These are phyloP conservation scores for Eulemur rubriventer DNA, from an alignment of 2,797 vertebrate genomes.

Conservation along the genomic window DNA sequence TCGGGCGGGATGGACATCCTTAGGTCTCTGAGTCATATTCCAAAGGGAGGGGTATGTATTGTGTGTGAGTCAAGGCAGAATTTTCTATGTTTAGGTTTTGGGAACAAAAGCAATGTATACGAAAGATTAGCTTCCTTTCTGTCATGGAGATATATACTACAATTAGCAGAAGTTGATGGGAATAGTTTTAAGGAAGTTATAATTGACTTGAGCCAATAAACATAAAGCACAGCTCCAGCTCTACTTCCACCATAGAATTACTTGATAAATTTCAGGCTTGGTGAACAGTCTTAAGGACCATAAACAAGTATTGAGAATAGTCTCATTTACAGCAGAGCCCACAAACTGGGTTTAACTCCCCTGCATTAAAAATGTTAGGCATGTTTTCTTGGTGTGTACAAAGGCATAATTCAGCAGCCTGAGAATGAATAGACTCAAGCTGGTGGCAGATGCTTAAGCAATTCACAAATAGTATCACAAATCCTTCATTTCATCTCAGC, in stretches of 20 bases:
- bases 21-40: background rate
- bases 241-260: slow-evolving; percentile 46
- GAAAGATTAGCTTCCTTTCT: slow-evolving; percentile 60
- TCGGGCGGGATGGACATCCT: background rate
- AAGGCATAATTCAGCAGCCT: slow-evolving; percentile 43
- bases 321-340: background rate
- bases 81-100: slow-evolving; percentile 37
- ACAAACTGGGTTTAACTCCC: slow-evolving; percentile 28
- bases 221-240: slow-evolving; percentile 65
- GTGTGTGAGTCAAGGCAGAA: slow-evolving; percentile 10
- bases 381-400: background rate
- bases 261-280: slow-evolving; percentile 75
- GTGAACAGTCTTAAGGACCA: background rate
- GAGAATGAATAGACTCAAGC: background rate
- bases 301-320: slow-evolving; percentile 56
- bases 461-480: slow-evolving; percentile 46
- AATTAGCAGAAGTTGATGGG: slow-evolving; percentile 58
- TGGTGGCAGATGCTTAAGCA: slow-evolving; percentile 33
- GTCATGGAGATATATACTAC: slow-evolving; percentile 32
- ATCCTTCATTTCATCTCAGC: slow-evolving; percentile 66
- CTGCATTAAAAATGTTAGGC: slow-evolving; percentile 39
- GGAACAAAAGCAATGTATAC: background rate
- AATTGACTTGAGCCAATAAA: slow-evolving; percentile 66
- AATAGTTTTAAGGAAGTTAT: slow-evolving; percentile 62
- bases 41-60: background rate